Conservation (phyloP, 2,797 vertebrate genomes). For the Falco peregrinus region DNA sequence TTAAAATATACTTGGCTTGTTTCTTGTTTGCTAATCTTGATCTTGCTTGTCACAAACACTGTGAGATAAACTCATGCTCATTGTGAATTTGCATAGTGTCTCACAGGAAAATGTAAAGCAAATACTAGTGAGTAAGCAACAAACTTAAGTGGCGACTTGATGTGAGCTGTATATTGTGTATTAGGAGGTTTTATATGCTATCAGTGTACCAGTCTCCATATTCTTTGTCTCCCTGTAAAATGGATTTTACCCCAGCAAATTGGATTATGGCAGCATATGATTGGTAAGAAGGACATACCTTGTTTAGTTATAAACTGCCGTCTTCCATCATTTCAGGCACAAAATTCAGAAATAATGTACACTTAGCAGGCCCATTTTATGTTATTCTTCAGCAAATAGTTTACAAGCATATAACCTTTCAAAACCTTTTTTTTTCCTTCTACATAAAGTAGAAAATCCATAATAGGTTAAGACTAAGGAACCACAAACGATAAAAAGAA, state of each 20-base stretch:
- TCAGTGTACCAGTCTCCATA: neutral
- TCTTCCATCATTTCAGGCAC: slow-evolving; percentile 27
- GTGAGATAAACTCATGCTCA: neutral
- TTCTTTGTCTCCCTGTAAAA: slow-evolving; percentile 17
- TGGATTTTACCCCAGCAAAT: slow-evolving; percentile 9
- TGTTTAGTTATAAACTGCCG: slow-evolving; percentile 10
- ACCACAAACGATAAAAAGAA: neutral
- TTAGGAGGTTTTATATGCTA: slow-evolving; percentile 6
- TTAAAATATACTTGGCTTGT: neutral
- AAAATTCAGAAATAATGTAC: neutral
- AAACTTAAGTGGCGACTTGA: slow-evolving; percentile 2
- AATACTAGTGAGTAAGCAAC: slow-evolving; percentile 33
- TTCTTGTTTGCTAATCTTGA: neutral
- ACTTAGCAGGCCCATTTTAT: neutral
- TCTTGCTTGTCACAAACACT: neutral
- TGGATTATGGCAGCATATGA: slow-evolving; percentile 8
- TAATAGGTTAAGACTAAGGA: neutral
- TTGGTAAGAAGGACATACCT: slow-evolving; percentile 1
- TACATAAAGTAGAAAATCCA: neutral
- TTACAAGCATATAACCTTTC: slow-evolving; percentile 4
- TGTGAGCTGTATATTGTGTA: neutral
- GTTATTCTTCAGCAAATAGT: slow-evolving; percentile 28
- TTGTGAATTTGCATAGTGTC: slow-evolving; percentile 18
- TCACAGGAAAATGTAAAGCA: neutral
- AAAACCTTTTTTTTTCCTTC: neutral